Base-by-base conservation (phyloP, 2,113 vertebrate species). In the Odocoileus hemionus region DNA sequence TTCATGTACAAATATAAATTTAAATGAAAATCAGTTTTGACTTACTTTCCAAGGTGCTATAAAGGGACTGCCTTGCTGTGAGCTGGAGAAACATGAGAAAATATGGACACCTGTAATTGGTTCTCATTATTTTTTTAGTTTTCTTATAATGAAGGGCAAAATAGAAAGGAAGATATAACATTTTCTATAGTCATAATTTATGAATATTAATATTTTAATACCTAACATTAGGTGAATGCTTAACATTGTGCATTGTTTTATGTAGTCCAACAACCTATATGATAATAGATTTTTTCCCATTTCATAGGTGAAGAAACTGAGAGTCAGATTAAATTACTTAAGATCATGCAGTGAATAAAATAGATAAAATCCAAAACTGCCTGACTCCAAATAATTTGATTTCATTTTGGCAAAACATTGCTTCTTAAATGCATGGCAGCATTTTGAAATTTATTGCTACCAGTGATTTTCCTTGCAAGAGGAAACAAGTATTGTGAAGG, bases 391-490 rank as follows among this genome's bases (percentile, higher is more conserved):
- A 98, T n/a, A 86, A 80, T 60, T 95, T 96, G 36, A 94, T 97
- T 97, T 96, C 54, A 92, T 97, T 96, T 96, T 96, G 94, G 89
- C 86, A 86, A 97, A 90, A 93, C 28, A 89, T 91, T 95, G 67
- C 79, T 95, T 96, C 30, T 92, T 96, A 93, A 95, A 90, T 96
- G 33, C 79, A 90, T 92, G 58, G 57, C 83, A 96, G 21, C 86
- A 84, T 94, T 96, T 92, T 52, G 67, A 96, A 93, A 92, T 92
- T 93, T 97, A 92, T 97, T 96, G 50, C 33, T 91, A 80, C 45
- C 52, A 84, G 87, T 96, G 23, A 94, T 91, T 97, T 97, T 96
- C n/a, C 45, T 93, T 96, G 45, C 21, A 93, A 87, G 57, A 95
- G 79, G 93, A 89, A 92, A 52, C 23, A 96, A 80, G n/a, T 91